Conservation (phyloP, 2,888 invertebrate genomes). For the Petrolisthes cinctipes region DNA sequence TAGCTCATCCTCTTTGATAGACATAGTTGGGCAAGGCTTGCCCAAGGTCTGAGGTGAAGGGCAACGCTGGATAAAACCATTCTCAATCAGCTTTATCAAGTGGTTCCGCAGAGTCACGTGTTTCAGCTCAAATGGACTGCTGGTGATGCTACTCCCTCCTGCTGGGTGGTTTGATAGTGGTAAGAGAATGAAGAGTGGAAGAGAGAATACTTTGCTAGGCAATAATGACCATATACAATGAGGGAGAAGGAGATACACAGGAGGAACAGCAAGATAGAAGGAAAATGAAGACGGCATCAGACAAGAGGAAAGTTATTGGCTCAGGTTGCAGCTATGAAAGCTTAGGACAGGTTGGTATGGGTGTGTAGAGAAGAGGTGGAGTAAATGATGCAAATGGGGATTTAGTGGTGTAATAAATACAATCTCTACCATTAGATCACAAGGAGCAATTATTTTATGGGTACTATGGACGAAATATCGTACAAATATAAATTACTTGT, state of each 20-base stretch:
- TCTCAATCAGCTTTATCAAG: slow-evolving; percentile 76
- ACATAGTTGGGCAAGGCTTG: slow-evolving; percentile 42
- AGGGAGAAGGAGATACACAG: background rate
- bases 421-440: background rate
- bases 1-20: slow-evolving; percentile 45
- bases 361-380: background rate
- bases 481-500: slow-evolving; percentile 4
- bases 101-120: slow-evolving; percentile 67
- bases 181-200: background rate
- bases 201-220: background rate
- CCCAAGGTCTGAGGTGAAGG: slow-evolving; percentile 70
- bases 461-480: background rate
- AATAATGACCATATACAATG: no score
- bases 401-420: background rate
- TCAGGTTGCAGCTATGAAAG: background rate
- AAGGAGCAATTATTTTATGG: background rate
- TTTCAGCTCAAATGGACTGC: slow-evolving; percentile 23
- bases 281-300: background rate
- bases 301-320: background rate
- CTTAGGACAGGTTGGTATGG: background rate
- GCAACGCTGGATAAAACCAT: slow-evolving; percentile 83
- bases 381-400: no score
- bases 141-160: no score
- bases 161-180: no score
- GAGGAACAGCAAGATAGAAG: background rate